These are phyloP conservation scores for Holocentrus rufus DNA, from an alignment of 2,797 vertebrate species.

Conservation along the genomic window DNA sequence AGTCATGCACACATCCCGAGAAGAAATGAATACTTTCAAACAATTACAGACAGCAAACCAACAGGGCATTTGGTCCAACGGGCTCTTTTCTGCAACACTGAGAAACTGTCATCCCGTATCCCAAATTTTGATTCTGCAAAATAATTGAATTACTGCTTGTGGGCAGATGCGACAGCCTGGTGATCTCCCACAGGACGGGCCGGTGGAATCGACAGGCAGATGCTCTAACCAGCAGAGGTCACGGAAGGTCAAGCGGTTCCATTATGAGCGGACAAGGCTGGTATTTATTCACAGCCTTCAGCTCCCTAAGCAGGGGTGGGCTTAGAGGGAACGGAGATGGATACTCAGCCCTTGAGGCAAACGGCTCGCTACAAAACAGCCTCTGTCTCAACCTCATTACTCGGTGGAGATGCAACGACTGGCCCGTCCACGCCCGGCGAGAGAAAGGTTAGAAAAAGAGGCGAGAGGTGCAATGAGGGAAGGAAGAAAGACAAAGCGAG, in stretches of 20 bases:
- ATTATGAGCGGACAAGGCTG: conserved; percentile 80
- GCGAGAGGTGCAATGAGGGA: not conserved
- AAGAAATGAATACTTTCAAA: conserved; percentile 47
- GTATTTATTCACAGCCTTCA: conserved; percentile 76
- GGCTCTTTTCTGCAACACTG: conserved; percentile 25
- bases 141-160: conserved; percentile 67
- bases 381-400: conserved; percentile 55
- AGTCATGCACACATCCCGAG: conserved; percentile 30
- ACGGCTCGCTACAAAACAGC: conserved; percentile 59
- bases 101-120: conserved; percentile 10
- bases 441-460: conserved; percentile 11
- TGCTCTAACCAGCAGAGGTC: conserved; percentile 79
- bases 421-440: conserved; percentile 11
- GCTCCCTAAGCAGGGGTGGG: conserved; percentile 63
- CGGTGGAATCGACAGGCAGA: conserved; percentile 76
- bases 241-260: conserved; percentile 79
- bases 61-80: conserved; percentile 1
- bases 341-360: conserved; percentile 70
- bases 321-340: conserved; percentile 61
- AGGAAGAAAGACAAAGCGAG: conserved; percentile 2
- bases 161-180: conserved; percentile 68
- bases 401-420: conserved; percentile 29
- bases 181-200: conserved; percentile 59
- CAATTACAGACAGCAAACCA: conserved; percentile 47
- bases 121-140: conserved; percentile 57